Evolutionary conservation across 2,113 vertebrate genomes (phyloP).

Genomic region (Collichthys lucidus): DNA sequence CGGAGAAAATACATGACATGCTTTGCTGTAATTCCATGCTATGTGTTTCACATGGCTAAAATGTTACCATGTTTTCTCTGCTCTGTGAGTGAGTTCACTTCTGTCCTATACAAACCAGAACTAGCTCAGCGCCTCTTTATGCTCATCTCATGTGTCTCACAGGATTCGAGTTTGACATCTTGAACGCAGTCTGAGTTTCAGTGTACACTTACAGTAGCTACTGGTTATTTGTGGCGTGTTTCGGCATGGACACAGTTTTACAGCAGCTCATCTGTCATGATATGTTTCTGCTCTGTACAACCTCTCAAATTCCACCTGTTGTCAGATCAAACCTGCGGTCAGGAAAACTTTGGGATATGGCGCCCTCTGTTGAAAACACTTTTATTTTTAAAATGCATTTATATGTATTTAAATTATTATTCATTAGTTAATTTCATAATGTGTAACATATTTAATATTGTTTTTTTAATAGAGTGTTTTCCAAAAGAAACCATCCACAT

Average conservation of each 20-base stretch:
- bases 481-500: background rate
- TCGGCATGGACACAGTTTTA: constrained; percentile 55
- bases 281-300: constrained; percentile 59
- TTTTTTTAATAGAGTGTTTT: background rate
- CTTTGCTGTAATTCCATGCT: constrained; percentile 62
- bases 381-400: background rate
- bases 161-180: constrained; percentile 63
- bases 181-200: constrained; percentile 55
- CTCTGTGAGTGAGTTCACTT: constrained; percentile 23
- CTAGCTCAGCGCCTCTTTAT: constrained; percentile 49
- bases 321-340: constrained; percentile 41
- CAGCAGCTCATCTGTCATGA: constrained; percentile 74
- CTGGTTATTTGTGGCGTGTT: constrained; percentile 76
- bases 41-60: constrained; percentile 56
- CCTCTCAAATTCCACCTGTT: constrained; percentile 70
- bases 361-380: constrained; percentile 64
- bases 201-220: constrained; percentile 72
- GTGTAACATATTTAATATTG: no score
- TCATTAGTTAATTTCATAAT: no score
- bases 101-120: constrained; percentile 54
- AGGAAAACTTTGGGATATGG: constrained; percentile 38
- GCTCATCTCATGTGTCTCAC: constrained; percentile 65
- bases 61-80: constrained; percentile 32
- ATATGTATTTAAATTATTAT: background rate
- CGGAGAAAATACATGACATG: constrained; percentile 54